Percentiles rank a stretch among this genome's conserved stretches.
Conservation (phyloP, 35 echinoderm and acorn worm species). For the Ophiothrix spiculata region DNA sequence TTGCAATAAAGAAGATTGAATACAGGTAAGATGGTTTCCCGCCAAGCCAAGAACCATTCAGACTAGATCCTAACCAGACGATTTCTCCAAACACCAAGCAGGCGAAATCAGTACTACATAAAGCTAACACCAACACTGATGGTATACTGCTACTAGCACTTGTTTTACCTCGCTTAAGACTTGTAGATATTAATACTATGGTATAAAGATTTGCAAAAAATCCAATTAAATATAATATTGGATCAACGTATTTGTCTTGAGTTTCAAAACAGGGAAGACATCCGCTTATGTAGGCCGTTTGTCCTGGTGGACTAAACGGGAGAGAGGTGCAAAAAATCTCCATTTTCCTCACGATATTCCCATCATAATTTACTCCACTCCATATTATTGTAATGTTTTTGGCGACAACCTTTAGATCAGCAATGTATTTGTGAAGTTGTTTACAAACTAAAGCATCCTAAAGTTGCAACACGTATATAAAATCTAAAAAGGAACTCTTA, state of each 20-base stretch:
- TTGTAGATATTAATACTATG: neutral
- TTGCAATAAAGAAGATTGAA: slow-evolving; percentile 40
- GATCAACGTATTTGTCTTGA: neutral
- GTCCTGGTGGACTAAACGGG: slow-evolving; percentile 23
- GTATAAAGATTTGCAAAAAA: slow-evolving; percentile 15
- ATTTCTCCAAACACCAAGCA: slow-evolving; percentile 66
- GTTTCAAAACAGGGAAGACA: slow-evolving; percentile 6
- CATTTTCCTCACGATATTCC: neutral
- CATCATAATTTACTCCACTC: no score
- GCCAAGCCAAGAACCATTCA: slow-evolving; percentile 35
- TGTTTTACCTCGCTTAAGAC: neutral
- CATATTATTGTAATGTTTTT: no score
- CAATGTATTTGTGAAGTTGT: no score
- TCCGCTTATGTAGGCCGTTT: neutral
- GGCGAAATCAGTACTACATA: slow-evolving; percentile 66
- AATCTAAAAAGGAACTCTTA: no score
- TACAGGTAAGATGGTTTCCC: slow-evolving; percentile 21
- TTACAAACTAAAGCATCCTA: no score
- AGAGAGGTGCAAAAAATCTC: neutral
- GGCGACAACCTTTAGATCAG: no score
- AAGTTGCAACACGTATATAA: no score
- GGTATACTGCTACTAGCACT: slow-evolving; percentile 54
- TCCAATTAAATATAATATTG: slow-evolving; percentile 17
- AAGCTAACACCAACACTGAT: slow-evolving; percentile 49
- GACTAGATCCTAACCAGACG: slow-evolving; percentile 49